phyloP scores from a whole-genome alignment of 2,888 invertebrate species.

The Athetis lepigone region DNA sequence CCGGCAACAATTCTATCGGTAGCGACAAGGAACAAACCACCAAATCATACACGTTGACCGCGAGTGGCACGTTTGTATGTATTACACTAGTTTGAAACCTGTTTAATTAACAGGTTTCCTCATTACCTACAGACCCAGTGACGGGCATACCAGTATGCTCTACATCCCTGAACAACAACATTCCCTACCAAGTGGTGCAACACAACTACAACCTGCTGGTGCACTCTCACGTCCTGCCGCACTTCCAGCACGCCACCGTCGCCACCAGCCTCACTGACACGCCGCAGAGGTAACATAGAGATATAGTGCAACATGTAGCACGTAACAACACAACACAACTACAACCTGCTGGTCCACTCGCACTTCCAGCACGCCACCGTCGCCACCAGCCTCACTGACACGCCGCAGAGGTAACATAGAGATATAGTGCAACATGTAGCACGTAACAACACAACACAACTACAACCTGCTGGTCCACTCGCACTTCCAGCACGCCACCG shows the following conservation, averaged over 20 bases:
- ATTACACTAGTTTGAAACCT: no score
- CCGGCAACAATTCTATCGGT: no score
- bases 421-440: background rate
- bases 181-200: conserved; percentile 89
- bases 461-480: conserved; percentile 94
- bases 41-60: no score
- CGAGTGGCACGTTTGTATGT: no score
- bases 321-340: conserved; percentile 95
- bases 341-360: conserved; percentile 94
- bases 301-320: background rate
- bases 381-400: conserved; percentile 82
- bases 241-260: conserved; percentile 85
- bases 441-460: conserved; percentile 94
- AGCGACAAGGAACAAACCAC: no score
- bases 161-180: conserved; percentile 90
- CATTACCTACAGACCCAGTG: conserved; percentile 91
- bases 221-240: conserved; percentile 93
- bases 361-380: conserved; percentile 87
- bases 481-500: conserved; percentile 87
- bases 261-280: conserved; percentile 84
- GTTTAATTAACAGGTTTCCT: no score
- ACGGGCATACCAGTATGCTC: conserved; percentile 94
- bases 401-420: conserved; percentile 89
- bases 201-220: conserved; percentile 95
- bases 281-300: conserved; percentile 89